A percentile compares a stretch with the other conserved stretches of the same genome.
Evolutionary conservation across 2,113 vertebrate genomes (phyloP).

Genomic region (Pogona vitticeps): DNA sequence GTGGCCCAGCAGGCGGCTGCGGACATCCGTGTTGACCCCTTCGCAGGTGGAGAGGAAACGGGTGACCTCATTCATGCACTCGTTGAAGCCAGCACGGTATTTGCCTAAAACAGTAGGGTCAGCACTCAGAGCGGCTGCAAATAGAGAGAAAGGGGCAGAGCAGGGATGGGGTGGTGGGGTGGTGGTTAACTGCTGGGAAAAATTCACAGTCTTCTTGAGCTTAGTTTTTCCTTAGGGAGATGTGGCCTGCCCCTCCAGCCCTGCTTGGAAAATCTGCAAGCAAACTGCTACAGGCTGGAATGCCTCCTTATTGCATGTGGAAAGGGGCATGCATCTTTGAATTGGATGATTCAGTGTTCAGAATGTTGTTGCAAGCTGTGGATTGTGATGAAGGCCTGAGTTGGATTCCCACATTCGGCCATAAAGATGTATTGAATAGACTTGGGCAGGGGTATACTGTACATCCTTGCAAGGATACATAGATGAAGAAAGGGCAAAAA

Average conservation of each 20-base stretch:
- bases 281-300: too few relatives aligned
- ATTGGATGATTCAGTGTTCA: background rate
- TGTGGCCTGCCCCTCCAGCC: background rate
- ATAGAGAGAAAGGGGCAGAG: too few relatives aligned
- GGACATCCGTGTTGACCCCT: conserved; percentile 86
- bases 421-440: background rate
- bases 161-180: too few relatives aligned
- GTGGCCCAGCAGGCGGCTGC: conserved; percentile 85
- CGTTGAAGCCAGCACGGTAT: conserved; percentile 90
- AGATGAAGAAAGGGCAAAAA: too few relatives aligned
- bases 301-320: background rate
- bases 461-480: too few relatives aligned
- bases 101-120: conserved; percentile 87
- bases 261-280: fast-evolving
- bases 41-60: conserved; percentile 90
- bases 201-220: background rate
- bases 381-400: too few relatives aligned
- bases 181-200: background rate
- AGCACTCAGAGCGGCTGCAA: conserved; percentile 82
- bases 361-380: background rate
- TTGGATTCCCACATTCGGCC: background rate
- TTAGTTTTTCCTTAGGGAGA: too few relatives aligned
- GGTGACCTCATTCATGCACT: conserved; percentile 90
- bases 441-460: too few relatives aligned
- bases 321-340: background rate